These are phyloP conservation scores for Mus spretus DNA, from an alignment of 2,797 vertebrate species.

Conservation along the genomic window DNA sequence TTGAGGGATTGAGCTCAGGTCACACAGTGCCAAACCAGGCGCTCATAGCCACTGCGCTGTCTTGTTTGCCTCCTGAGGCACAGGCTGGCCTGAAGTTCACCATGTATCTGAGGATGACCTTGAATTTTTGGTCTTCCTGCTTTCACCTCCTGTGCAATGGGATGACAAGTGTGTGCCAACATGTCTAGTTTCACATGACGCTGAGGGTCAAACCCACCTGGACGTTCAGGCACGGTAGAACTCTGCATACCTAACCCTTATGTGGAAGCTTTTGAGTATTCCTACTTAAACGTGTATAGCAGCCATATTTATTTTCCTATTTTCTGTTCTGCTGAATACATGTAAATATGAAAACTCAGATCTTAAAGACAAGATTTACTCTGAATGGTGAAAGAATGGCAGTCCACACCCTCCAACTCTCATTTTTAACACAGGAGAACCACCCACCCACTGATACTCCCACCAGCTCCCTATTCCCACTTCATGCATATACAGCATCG, in stretches of 20 bases:
- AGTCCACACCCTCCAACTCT: neutral
- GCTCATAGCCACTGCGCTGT: neutral
- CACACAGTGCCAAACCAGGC: neutral
- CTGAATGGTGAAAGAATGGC: neutral
- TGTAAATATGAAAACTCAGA: conserved; percentile 9
- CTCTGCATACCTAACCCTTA: neutral
- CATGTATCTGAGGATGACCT: neutral
- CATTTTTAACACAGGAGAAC: neutral
- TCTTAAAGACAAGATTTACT: neutral
- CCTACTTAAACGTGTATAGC: neutral
- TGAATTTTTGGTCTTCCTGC: neutral
- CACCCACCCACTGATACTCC: neutral
- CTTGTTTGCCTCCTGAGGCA: neutral
- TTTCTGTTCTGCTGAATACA: neutral
- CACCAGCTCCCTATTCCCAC: neutral
- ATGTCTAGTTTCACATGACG: neutral
- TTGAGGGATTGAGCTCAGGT: neutral
- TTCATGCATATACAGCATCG: neutral
- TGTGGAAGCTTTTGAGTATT: neutral
- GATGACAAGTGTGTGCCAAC: neutral
- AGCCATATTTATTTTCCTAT: neutral
- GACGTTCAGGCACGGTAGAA: neutral
- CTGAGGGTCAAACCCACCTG: neutral
- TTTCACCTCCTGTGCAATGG: neutral
- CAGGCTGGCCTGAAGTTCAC: neutral